Evolutionary conservation across 2,888 invertebrate species (phyloP).

Genomic region (Camptogramma bilineatum): DNA sequence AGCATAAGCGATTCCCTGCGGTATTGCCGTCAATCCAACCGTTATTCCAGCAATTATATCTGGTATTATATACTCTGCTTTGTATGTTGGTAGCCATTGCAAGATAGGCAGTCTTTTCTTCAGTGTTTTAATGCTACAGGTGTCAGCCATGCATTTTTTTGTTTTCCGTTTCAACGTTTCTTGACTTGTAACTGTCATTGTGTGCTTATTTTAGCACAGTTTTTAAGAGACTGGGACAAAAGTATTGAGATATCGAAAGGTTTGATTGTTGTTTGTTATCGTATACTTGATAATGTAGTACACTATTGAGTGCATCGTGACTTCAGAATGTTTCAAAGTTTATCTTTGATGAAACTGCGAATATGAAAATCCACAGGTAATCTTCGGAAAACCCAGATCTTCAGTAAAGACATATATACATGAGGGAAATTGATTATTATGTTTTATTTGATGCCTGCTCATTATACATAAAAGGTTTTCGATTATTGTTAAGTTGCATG

Average conservation of each 20-base stretch:
- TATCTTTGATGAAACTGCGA: background rate
- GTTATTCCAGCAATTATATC: slow-evolving; percentile 95
- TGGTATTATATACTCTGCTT: slow-evolving; percentile 86
- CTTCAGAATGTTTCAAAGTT: slow-evolving; percentile 1
- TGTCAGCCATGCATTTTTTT: slow-evolving; percentile 58
- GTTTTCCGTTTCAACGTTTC: slow-evolving; percentile 48
- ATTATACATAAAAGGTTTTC: too few relatives aligned
- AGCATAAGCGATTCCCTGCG: slow-evolving; percentile 94
- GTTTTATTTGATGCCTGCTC: too few relatives aligned
- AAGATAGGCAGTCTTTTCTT: slow-evolving; percentile 88
- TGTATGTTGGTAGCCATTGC: slow-evolving; percentile 91
- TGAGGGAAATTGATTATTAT: too few relatives aligned
- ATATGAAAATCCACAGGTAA: background rate
- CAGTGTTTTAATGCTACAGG: slow-evolving; percentile 71
- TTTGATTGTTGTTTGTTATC: slow-evolving; percentile 20
- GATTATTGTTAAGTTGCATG: too few relatives aligned
- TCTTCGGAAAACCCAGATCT: background rate
- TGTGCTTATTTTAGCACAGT: slow-evolving; percentile 20
- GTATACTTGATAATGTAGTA: too few relatives aligned
- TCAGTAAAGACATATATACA: background rate
- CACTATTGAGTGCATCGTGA: slow-evolving; percentile 17
- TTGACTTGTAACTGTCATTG: slow-evolving; percentile 40
- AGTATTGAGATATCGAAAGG: slow-evolving; percentile 21
- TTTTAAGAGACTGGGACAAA: slow-evolving; percentile 30
- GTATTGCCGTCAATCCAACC: slow-evolving; percentile 92